Evolutionary conservation across 92 coral and sea anemone species (phyloP), one percentile per base, ranked within the genome.

Genomic region (Scolanthus callimorphus): DNA sequence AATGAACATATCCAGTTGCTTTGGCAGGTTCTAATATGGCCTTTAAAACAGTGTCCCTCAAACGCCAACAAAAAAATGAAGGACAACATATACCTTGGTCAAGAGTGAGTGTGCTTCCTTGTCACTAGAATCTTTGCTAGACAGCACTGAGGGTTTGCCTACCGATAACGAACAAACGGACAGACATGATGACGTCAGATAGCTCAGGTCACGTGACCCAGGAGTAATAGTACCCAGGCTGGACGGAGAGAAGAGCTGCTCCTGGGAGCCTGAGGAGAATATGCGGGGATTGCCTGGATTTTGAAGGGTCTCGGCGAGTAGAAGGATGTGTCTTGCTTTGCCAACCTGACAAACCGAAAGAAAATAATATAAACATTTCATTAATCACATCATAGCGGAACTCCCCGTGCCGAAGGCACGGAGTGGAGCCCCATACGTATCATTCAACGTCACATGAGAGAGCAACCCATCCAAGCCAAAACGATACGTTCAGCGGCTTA

Each of bases 251-350:
- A 80, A 73, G 17, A 80, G 62, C 15, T 34, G 8, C 15, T 34
- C n/a, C n/a, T n/a, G n/a, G n/a, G n/a, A n/a, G n/a, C n/a, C n/a
- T n/a, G n/a, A n/a, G n/a, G n/a, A n/a, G n/a, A n/a, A n/a, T n/a
- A n/a, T n/a, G n/a, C n/a, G n/a, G n/a, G n/a, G n/a, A n/a, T n/a
- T n/a, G n/a, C n/a, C n/a, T n/a, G n/a, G n/a, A n/a, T n/a, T n/a
- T n/a, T n/a, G n/a, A n/a, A n/a, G n/a, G n/a, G n/a, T 75, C 44
- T 88, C 81, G 11, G 90, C 94, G 23, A 94, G 71, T 8, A 58
- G 50, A 39, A 94, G 73, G 51, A 94, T 74, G 41, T 94, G 99
- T 23, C 99, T 92, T 23, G 96, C 86, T 67, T 88, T 94, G 46
- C 82, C 84, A 21, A 94, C 99, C 99, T 94, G 11, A 47, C 22